Conservation (phyloP, 2,797 vertebrate species). For the Aplochiton taeniatus region DNA sequence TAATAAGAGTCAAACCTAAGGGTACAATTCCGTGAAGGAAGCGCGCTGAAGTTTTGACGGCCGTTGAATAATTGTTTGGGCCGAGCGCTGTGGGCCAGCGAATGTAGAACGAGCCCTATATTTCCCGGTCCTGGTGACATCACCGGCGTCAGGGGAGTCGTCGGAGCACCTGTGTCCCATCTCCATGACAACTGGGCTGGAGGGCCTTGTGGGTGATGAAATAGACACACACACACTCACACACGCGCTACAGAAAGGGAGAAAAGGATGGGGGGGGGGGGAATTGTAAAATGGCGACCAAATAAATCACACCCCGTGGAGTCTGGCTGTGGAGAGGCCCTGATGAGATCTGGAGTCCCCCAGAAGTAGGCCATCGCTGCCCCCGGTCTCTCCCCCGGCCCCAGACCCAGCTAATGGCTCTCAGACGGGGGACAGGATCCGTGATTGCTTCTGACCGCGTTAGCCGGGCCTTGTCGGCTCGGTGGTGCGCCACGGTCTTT, state of each 20-base stretch:
- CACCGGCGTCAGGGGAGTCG: constrained; percentile 35
- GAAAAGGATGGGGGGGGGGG: not conserved
- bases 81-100: not conserved
- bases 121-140: constrained; percentile 48
- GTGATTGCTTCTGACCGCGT: constrained; percentile 47
- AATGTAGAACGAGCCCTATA: constrained; percentile 33
- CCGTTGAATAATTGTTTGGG: constrained; percentile 19
- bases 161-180: constrained; percentile 64
- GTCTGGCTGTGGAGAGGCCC: constrained; percentile 55
- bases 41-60: constrained; percentile 21
- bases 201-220: constrained; percentile 52
- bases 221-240: constrained; percentile 21
- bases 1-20: too few species aligned
- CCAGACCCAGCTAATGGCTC: constrained; percentile 64
- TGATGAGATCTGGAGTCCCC: constrained; percentile 70
- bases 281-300: constrained; percentile 39
- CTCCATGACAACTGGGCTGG: constrained; percentile 50
- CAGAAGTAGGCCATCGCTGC: constrained; percentile 74
- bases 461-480: not conserved
- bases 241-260: not conserved
- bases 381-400: constrained; percentile 57
- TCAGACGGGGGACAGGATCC: constrained; percentile 59
- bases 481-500: too few species aligned
- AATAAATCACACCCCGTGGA: constrained; percentile 71
- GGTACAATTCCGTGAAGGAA: constrained; percentile 1